These are phyloP conservation scores for Anolis sagrei DNA, from an alignment of 2,113 vertebrate species.

Conservation along the genomic window DNA sequence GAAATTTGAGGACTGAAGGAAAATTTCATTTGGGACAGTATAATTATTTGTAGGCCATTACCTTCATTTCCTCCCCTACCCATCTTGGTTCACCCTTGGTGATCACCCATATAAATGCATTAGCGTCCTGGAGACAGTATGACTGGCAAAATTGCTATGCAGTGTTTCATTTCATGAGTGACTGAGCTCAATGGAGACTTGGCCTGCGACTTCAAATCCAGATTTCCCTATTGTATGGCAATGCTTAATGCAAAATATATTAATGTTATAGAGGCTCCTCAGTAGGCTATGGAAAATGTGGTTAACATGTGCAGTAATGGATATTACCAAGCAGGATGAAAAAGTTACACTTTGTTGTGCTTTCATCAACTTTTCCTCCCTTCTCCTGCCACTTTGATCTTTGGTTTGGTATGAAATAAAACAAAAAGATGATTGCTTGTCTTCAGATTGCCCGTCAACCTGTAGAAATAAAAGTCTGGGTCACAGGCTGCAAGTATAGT, in stretches of 20 bases:
- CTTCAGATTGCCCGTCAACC: not conserved
- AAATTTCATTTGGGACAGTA: too few relatives aligned
- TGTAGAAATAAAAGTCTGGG: not conserved
- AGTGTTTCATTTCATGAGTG: too few relatives aligned
- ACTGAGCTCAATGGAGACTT: too few relatives aligned
- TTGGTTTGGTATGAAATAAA: slow-evolving; percentile 15
- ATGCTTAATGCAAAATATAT: slow-evolving; percentile 22
- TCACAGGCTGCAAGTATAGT: slow-evolving; percentile 7
- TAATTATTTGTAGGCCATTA: too few relatives aligned
- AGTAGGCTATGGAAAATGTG: not conserved
- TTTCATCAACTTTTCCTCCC: fast-evolving
- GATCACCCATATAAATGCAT: too few relatives aligned
- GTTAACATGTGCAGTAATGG: not conserved
- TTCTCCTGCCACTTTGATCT: not conserved
- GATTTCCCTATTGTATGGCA: not conserved
- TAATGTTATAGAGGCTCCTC: slow-evolving; percentile 16
- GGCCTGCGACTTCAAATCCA: not conserved
- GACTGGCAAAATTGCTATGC: too few relatives aligned
- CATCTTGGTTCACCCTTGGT: too few relatives aligned
- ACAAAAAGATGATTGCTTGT: slow-evolving; percentile 28
- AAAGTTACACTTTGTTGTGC: slow-evolving; percentile 12
- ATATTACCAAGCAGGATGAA: not conserved
- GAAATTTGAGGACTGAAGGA: too few relatives aligned
- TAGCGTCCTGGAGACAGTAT: too few relatives aligned
- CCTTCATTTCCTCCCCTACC: too few relatives aligned